Conservation (phyloP, 1,140 invertebrate species). For the Dreissena polymorpha region DNA sequence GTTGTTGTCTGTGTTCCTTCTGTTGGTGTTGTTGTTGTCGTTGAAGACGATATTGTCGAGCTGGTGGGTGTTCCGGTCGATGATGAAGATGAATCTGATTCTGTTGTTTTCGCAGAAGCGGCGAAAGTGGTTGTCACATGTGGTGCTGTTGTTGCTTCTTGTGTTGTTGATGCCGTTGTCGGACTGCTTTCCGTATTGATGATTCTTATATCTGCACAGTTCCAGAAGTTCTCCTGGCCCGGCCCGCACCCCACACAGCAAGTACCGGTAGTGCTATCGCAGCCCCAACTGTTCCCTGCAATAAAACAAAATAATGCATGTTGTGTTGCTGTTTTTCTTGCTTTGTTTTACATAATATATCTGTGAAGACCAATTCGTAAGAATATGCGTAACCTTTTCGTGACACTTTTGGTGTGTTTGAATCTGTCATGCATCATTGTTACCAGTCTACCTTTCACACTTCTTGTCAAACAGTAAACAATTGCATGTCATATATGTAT, state of each 20-base stretch:
- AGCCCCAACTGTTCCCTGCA: conserved; percentile 69
- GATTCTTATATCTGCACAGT: conserved; percentile 86
- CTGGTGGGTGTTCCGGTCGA: not conserved
- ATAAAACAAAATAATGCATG: not conserved
- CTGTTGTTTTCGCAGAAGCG: too few species aligned
- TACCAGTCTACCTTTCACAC: too few species aligned
- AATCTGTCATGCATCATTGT: too few species aligned
- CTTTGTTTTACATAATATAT: too few species aligned
- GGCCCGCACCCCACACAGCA: conserved; percentile 76
- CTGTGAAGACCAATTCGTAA: too few species aligned
- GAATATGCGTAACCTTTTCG: too few species aligned
- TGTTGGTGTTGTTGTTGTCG: not conserved
- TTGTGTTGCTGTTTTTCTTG: too few species aligned
- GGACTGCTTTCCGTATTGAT: not conserved
- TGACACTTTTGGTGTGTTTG: too few species aligned
- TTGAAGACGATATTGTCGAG: not conserved
- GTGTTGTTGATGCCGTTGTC: too few species aligned
- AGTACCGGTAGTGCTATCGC: conserved; percentile 24
- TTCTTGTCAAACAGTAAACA: not conserved
- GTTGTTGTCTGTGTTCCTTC: not conserved
- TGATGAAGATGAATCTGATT: too few species aligned
- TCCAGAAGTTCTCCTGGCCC: conserved; percentile 83
- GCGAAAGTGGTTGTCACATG: too few species aligned
- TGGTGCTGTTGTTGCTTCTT: too few species aligned
- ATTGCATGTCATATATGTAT: not conserved